Percentiles rank a stretch among this genome's conserved stretches.
phyloP scores from a whole-genome alignment of 2,797 vertebrate genomes.

The Pteronotus mesoamericanus region DNA sequence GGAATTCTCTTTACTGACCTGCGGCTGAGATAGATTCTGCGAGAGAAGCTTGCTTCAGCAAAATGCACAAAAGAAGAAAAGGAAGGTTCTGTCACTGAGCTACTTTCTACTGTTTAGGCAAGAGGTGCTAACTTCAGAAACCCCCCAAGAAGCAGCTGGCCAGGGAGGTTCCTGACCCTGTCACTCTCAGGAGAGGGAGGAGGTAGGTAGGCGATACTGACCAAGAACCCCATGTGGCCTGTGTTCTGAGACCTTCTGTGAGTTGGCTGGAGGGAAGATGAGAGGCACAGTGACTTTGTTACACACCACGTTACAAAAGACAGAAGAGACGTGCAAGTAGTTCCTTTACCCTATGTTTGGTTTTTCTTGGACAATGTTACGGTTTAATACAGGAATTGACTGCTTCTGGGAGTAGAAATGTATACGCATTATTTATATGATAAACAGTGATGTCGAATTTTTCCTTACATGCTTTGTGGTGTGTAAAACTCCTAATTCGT shows the following conservation, averaged over 20 bases:
- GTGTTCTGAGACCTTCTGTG: background rate
- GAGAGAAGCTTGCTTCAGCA: slow-evolving; percentile 39
- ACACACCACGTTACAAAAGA: background rate
- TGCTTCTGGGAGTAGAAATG: background rate
- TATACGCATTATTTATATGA: background rate
- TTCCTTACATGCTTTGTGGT: background rate
- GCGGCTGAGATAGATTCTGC: background rate
- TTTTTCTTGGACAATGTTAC: background rate
- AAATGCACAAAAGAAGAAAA: background rate
- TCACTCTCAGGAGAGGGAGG: background rate
- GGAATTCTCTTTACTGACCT: slow-evolving; percentile 22
- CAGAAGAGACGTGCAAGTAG: background rate
- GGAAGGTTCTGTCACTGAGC: background rate
- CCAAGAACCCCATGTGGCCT: background rate
- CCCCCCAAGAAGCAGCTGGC: background rate
- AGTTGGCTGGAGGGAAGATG: background rate
- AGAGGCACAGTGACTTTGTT: background rate
- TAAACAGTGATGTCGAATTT: background rate
- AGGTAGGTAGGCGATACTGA: background rate
- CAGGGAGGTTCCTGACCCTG: background rate
- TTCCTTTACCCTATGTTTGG: background rate
- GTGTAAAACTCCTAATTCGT: background rate
- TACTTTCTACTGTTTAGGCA: background rate
- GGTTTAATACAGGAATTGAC: background rate
- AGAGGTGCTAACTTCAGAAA: slow-evolving; percentile 21